Evolutionary conservation across 2,888 invertebrate species (phyloP).

Genomic region (Drepana falcataria): DNA sequence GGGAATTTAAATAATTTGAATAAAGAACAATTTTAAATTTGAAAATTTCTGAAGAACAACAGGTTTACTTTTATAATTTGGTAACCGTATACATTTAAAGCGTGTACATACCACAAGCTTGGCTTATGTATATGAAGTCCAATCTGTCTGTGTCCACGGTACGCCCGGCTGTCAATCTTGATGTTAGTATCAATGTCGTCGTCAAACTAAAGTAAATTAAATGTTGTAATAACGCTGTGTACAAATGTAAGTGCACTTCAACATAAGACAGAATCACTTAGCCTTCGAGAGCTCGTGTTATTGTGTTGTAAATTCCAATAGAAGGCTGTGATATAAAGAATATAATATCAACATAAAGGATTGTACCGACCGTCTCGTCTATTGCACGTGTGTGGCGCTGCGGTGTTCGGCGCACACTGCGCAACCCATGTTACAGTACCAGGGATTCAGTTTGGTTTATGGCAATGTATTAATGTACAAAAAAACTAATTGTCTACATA

Average conservation of each 20-base stretch:
- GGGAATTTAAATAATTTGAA: not conserved
- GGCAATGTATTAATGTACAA: too few species aligned
- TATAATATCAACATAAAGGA: constrained; percentile 81
- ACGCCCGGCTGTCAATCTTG: constrained; percentile 52
- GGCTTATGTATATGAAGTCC: constrained; percentile 12
- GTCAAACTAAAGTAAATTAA: constrained; percentile 44
- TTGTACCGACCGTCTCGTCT: constrained; percentile 84
- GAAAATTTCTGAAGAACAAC: too few species aligned
- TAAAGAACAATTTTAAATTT: too few species aligned
- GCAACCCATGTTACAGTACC: constrained; percentile 5
- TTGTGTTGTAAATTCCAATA: constrained; percentile 84
- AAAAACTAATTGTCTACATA: not conserved
- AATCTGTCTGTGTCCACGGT: constrained; percentile 31
- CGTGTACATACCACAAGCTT: constrained; percentile 10
- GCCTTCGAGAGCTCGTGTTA: constrained; percentile 71
- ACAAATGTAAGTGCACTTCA: constrained; percentile 78
- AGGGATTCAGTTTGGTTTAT: too few species aligned
- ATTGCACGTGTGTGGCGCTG: constrained; percentile 58
- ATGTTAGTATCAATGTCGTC: constrained; percentile 64
- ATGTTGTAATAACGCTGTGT: constrained; percentile 75
- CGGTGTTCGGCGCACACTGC: constrained; percentile 30
- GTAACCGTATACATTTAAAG: constrained; percentile 6
- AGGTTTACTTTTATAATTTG: not conserved
- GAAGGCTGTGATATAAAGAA: constrained; percentile 86
- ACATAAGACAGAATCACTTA: constrained; percentile 58